Base-by-base conservation (phyloP, 2,888 invertebrate species). In the Lysandra bellargus region DNA sequence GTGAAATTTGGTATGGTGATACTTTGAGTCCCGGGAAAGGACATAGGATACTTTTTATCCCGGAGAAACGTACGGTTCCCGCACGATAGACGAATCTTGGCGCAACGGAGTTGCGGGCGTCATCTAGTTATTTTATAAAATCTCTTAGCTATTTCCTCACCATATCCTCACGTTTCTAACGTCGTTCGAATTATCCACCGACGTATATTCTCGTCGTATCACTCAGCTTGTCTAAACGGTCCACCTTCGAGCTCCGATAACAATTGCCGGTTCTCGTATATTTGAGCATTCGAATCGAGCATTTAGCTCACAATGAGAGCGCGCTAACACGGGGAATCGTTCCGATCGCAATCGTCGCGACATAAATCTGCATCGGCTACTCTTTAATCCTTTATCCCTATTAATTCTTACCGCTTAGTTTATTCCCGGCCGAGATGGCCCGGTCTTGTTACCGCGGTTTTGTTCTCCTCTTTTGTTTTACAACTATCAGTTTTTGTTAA, bases 341-440 rank as follows among this genome's bases (percentile, higher is more conserved):
- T 86, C 87, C 91, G 93, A 93, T 93, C 91, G 91, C 91, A 91
- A 94, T 93, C 93, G 88, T 89, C 88, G 90, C 92, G 90, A 91
- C 94, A 94, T 94, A 94, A 94, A 94, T 94, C 93, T 91, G 89
- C 90, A 90, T 92, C 93, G 93, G 94, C 94, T 94, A 94, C 94
- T 92, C 93, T 93, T 93, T 91, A 93, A 94, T 91, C 92, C 90
- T 92, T 94, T 93, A 93, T 91, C 92, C 92, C 91, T 92, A 93
- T 94, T 94, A 92, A 93, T 93, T 93, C 94, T 92, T 93, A 92
- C 93, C 93, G 93, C 93, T 94, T 93, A 92, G 93, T 94, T 94
- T 94, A 94, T 94, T 92, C 91, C 90, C 90, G 89, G 88, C 88
- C 91, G 89, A 88, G 92, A 92, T 91, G 92, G 91, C 87, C 89